A percentile compares a stretch with the other conserved stretches of the same genome.
These are phyloP conservation scores for Cynopterus brachyotis DNA, from an alignment of 2,113 vertebrate species.

Conservation along the genomic window DNA sequence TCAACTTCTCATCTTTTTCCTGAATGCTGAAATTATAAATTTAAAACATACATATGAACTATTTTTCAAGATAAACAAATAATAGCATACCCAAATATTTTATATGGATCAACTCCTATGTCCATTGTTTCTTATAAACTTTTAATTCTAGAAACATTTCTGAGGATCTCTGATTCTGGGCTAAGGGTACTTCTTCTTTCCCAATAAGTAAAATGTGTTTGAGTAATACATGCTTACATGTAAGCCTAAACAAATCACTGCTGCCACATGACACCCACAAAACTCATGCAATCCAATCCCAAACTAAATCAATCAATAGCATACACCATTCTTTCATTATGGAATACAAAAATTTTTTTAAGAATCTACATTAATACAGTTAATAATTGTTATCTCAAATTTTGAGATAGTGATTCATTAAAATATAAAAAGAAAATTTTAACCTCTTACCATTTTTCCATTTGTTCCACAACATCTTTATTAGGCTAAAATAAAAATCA, in stretches of 20 bases:
- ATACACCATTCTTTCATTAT: not conserved
- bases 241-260: not conserved
- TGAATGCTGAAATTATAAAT: constrained; percentile 83
- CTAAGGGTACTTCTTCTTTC: not conserved
- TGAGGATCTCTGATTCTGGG: not conserved
- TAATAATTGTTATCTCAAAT: constrained; percentile 26
- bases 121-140: not conserved
- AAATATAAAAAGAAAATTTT: not conserved
- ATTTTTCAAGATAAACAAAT: constrained; percentile 44
- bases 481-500: constrained; percentile 77
- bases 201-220: not conserved
- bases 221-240: not conserved
- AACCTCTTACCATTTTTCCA: constrained; percentile 86
- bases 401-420: constrained; percentile 8
- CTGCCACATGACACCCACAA: not conserved
- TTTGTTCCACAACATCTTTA: constrained; percentile 86
- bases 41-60: constrained; percentile 40
- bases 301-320: not conserved
- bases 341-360: not conserved
- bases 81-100: constrained; percentile 5
- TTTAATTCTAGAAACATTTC: constrained; percentile 10
- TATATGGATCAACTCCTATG: not conserved
- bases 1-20: constrained; percentile 95
- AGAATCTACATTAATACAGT: constrained; percentile 17
- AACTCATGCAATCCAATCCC: not conserved